Evolutionary conservation across 2,113 vertebrate species (phyloP), one percentile per base, ranked within the genome.

Genomic region (Aldabrachelys gigantea): DNA sequence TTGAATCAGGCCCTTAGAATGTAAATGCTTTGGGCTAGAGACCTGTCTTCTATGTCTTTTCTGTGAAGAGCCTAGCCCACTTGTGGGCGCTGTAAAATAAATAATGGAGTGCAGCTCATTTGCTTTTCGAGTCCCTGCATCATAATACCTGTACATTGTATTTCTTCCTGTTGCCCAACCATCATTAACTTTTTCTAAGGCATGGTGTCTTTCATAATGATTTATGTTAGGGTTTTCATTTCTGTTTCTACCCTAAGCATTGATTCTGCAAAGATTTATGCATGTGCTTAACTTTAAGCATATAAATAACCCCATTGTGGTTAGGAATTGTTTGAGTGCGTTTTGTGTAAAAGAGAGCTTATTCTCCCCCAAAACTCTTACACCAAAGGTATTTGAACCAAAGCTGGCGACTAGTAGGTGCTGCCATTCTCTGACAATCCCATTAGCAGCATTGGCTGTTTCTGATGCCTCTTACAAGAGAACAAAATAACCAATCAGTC

Each of bases 201-300:
- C 8, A 50, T 2, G 1, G 12, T 22, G 22, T 16, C 6, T 80
- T 7, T 69, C 31, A 1, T 29, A 11, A 19, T 2, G 0, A 16
- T 69, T 9, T 47, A 75, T 27, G 9, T 84, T 89, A 79, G 14
- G 17, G 52, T 38, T 62, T 89, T 84, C 0, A 21, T 82, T 91
- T 90, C 90, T 84, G 38, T 22, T 89, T 24, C 8, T 75, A 3
- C 78, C 88, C 35, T 90, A 16, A 57, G 14, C 38, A n/a, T 2
- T 9, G 1, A 31, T 85, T n/a, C 85, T 90, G 41, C 85, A 81
- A 81, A 79, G 8, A 49, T 1, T 1, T 0, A 5, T 21, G 3
- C 9, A 11, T 8, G 21, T 91, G n/a, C 41, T 85, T 93, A 47
- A 19, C 6, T 88, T 72, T 92, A 17, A 59, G 80, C 49, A 52